Percentiles rank a stretch among this genome's conserved stretches.
Evolutionary conservation across 2,113 vertebrate species (phyloP).

Genomic region (Crypturellus undulatus): DNA sequence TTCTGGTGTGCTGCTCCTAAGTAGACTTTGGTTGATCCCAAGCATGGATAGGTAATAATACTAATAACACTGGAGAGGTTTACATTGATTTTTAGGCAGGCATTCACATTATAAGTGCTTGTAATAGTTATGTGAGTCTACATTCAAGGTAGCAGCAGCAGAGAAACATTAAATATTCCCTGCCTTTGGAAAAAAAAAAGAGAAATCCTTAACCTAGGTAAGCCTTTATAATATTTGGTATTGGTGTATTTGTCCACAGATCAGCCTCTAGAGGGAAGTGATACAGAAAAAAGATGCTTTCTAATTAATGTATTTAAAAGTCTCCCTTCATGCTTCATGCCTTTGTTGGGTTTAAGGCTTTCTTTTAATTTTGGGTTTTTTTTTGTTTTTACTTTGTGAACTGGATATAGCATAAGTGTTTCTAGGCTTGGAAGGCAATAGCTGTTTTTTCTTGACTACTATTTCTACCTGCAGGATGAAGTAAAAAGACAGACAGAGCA

Average conservation of each 20-base stretch:
- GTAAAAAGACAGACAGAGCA: not conserved
- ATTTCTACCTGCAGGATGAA: not conserved
- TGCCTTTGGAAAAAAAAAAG: not conserved
- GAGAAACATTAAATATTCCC: not conserved
- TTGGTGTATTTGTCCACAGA: not conserved
- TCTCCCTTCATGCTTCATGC: not conserved
- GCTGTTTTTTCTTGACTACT: not conserved
- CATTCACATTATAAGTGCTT: not conserved
- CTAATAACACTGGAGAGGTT: not conserved
- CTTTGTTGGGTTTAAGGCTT: not conserved
- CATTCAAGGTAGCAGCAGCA: not conserved
- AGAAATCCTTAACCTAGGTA: not conserved
- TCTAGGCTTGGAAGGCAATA: not conserved
- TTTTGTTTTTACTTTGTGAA: not conserved
- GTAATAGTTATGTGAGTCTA: not conserved
- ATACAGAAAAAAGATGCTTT: not conserved
- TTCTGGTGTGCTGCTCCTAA: not conserved
- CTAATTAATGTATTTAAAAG: not conserved
- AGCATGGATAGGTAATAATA: not conserved
- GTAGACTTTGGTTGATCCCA: not conserved
- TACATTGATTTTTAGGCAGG: fast-evolving
- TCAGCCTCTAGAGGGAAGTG: not conserved
- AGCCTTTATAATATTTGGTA: not conserved
- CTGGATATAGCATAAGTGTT: not conserved
- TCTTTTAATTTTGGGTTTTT: not conserved